Evolutionary conservation across 2,797 vertebrate species (phyloP), one percentile per base, ranked within the genome.

Genomic region (Pipistrellus pipistrellus): DNA sequence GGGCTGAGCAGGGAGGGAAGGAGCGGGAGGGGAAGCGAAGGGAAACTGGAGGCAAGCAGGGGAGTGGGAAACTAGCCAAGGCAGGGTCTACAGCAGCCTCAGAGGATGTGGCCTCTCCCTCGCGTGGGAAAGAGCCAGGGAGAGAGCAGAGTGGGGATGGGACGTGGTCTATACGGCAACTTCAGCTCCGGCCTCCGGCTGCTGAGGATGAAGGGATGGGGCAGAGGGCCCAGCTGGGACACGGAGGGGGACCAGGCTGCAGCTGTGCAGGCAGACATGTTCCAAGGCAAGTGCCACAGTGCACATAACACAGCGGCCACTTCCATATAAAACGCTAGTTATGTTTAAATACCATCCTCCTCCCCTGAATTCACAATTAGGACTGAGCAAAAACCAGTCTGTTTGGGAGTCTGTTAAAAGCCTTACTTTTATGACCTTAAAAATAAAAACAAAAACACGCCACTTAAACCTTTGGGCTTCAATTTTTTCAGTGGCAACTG

Each of bases 241-340:
- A 21, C 0, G 3, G 18, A 13, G 4, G 44, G 0, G 46, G 46
- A 48, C 9, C 13, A 18, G 44, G 8, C 10, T 1, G 4, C 4
- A 11, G 35, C 51, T 14, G 32, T 4, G 30, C 71, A 59, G 17
- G 27, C 8, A 12, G 30, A 0, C 2, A 15, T 88, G 30, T 44
- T 27, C 55, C 38, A 80, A 6, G 73, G 32, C 5, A n/a, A 18
- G 8, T 51, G 20, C 27, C 35, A 59, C 1, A 27, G 10, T 5
- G 4, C 0, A 1, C 7, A 18, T 18, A 44, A 55, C 32, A 11
- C 15, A 27, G 38, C 1, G 41, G 35, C 7, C 32, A 14, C 21
- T 14, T 68, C 72, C n/a, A 77, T 1, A 62, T 4, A 44, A 21
- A 55, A 57, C 20, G 35, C 25, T 91, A 7, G n/a, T 82, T 48